These are phyloP conservation scores for Nannospalax galili DNA, from an alignment of 2,113 vertebrate species.

Conservation along the genomic window DNA sequence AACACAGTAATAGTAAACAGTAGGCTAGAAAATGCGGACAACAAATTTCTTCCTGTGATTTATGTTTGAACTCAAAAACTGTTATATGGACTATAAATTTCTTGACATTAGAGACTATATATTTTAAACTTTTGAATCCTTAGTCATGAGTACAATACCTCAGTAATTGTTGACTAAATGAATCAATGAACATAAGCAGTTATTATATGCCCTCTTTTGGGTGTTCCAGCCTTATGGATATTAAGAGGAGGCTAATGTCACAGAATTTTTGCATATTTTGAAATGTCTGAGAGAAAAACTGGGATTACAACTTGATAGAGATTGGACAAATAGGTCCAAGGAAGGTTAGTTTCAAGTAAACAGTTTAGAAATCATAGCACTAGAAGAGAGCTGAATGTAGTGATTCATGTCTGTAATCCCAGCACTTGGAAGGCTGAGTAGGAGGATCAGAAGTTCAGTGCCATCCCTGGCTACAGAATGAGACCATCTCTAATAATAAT, in stretches of 20 bases:
- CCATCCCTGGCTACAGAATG: no score
- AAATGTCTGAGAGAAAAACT: slow-evolving; percentile 1
- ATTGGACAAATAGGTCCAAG: background rate
- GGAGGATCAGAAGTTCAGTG: no score
- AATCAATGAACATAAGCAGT: background rate
- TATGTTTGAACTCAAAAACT: background rate
- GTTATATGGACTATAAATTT: background rate
- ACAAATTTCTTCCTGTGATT: background rate
- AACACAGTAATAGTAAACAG: background rate
- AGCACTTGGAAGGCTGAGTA: no score
- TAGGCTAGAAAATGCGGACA: slow-evolving; percentile 29
- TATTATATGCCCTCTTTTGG: background rate
- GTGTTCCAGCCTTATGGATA: background rate
- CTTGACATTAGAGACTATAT: background rate
- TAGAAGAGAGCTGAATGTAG: background rate
- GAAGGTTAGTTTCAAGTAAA: slow-evolving; percentile 32
- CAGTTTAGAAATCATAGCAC: background rate
- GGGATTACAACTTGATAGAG: background rate
- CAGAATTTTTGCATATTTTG: background rate
- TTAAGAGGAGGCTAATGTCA: background rate
- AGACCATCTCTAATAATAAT: no score
- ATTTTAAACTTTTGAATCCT: background rate
- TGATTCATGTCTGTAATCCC: no score
- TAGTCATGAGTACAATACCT: background rate
- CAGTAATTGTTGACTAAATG: background rate